Percentiles rank a stretch among this genome's conserved stretches.
phyloP scores from a whole-genome alignment of 2,797 vertebrate species.

The Pelochelys cantorii region DNA sequence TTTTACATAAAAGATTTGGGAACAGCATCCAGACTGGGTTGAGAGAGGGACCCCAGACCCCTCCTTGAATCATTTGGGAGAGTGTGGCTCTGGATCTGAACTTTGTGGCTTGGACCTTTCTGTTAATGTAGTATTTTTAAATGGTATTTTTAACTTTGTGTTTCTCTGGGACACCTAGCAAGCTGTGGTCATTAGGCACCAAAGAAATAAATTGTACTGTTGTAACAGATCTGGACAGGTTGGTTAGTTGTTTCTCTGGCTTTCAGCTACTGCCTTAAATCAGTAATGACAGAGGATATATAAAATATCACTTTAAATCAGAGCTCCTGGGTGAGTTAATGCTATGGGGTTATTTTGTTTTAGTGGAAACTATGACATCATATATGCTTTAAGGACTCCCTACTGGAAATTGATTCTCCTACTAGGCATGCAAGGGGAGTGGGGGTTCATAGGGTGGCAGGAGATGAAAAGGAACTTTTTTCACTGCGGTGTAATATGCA shows the following conservation, averaged over 20 bases:
- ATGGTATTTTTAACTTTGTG: background rate
- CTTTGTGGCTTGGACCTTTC: background rate
- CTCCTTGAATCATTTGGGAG: background rate
- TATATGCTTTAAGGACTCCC: background rate
- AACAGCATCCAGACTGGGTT: background rate
- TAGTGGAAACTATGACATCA: background rate
- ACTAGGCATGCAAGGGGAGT: background rate
- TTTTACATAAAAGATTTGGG: background rate
- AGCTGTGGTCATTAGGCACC: background rate
- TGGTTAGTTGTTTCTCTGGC: background rate
- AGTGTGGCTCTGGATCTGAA: too few species aligned
- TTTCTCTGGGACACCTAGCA: background rate
- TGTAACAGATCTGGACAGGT: background rate
- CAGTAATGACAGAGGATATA: background rate
- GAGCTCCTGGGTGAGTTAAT: background rate
- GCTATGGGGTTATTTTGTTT: background rate
- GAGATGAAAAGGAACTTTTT: background rate
- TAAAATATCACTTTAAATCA: background rate
- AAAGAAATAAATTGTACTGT: background rate
- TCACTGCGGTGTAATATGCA: background rate
- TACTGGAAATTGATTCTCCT: background rate
- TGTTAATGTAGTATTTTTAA: background rate
- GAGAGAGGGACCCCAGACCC: background rate
- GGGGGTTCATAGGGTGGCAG: accelerated
- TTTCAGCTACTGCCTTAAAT: background rate